Evolutionary conservation across 2,113 vertebrate genomes (phyloP).

Genomic region (Psilopsiagon aurifrons): DNA sequence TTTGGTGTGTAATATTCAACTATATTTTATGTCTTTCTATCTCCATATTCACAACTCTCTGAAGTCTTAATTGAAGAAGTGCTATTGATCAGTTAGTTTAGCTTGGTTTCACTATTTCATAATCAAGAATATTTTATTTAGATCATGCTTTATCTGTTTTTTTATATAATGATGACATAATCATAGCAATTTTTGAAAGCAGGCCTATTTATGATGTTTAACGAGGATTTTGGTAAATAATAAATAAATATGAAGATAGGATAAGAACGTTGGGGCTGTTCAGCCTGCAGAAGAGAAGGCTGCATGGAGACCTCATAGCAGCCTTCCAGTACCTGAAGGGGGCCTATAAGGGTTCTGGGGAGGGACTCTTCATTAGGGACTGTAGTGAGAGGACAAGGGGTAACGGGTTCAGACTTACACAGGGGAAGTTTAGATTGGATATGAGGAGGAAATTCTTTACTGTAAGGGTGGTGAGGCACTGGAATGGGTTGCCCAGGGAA

Average conservation of each 20-base stretch:
- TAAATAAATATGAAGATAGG: neutral
- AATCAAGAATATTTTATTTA: neutral
- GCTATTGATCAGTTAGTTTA: neutral
- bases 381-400: no score
- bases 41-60: neutral
- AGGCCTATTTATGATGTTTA: neutral
- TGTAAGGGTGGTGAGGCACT: no score
- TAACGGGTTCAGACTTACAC: no score
- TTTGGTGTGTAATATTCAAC: neutral
- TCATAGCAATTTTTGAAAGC: neutral
- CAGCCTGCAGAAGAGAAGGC: no score
- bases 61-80: neutral
- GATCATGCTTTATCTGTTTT: neutral
- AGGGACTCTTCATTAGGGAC: no score
- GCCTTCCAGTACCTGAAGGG: no score
- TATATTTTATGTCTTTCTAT: neutral
- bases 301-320: no score
- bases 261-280: no score
- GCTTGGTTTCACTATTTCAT: neutral
- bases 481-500: no score
- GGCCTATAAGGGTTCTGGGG: no score
- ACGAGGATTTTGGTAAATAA: neutral
- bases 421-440: no score
- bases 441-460: no score
- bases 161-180: neutral